Base-by-base conservation (phyloP, 2,797 vertebrate genomes). In the Potorous gilbertii region DNA sequence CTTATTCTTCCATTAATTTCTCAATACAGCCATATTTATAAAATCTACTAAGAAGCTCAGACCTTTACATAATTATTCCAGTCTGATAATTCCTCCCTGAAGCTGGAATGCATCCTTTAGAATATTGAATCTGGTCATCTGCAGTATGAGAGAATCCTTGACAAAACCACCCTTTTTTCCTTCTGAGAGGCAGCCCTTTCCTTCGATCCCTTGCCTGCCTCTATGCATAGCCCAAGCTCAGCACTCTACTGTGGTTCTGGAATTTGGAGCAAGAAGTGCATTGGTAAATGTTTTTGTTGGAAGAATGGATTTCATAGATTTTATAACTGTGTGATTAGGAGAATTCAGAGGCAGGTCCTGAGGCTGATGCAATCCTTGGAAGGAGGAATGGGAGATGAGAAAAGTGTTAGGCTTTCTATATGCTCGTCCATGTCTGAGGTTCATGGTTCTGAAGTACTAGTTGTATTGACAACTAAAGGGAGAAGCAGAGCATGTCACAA, bases 401-500 rank as follows among this genome's bases (percentile, higher is more conserved):
- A 81, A 40, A 46, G 74, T 0, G 40, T 46, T 27, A 81, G 12
- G 31, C 21, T 81, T 81, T 46, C 6, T 46, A 9, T 27, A 81
- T 4, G 13, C 74, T 46, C 40, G 46, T 81, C 46, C 74, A 81
- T 81, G 40, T 6, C 74, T 11, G 21, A 81, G 40, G 74, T 46
- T 81, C 40, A 81, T 81, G 21, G 40, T 81, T 81, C n/a, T 81
- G 74, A 81, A 81, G 74, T 74, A 74, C 66, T 74, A 74, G n/a
- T 46, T 81, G 46, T 81, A 81, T 81, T 81, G 21, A 81, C 34
- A 46, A 46, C 74, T 81, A 21, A 81, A 81, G 74, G 40, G 74
- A 81, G 9, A 81, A 81, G 74, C 74, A 81, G 74, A 81, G 74
- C 74, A 81, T 81, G 74, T 81, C 74, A 81, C 66, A 81, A 81